Evolutionary conservation across 23 tunicate species (phyloP).

Genomic region (Trididemnum miniatum): DNA sequence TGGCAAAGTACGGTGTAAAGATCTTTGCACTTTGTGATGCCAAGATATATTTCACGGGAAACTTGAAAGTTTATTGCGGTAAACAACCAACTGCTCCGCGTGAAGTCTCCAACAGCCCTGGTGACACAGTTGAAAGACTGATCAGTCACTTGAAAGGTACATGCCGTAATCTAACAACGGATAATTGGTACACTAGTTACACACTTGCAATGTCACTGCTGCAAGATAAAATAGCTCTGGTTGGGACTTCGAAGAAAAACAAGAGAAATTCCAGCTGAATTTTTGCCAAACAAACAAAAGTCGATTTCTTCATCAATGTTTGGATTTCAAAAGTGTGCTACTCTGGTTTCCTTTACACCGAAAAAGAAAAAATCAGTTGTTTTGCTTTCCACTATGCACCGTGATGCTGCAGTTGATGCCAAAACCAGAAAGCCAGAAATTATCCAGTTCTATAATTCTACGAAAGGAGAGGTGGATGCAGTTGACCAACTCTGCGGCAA

Average conservation of each 20-base stretch:
- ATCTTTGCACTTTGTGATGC: slow-evolving; percentile 9
- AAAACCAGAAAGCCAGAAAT: slow-evolving; percentile 7
- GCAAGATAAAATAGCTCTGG: neutral
- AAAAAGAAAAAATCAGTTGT: neutral
- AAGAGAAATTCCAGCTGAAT: slow-evolving; percentile 1
- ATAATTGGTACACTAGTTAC: no score
- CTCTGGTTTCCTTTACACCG: slow-evolving; percentile 10
- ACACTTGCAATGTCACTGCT: no score
- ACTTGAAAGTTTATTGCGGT: slow-evolving; percentile 1
- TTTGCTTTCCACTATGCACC: slow-evolving; percentile 6
- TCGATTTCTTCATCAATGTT: neutral
- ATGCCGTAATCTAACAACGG: no score
- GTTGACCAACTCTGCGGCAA: no score
- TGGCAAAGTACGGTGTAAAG: neutral
- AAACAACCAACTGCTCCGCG: neutral
- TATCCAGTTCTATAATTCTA: no score
- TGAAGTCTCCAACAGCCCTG: neutral
- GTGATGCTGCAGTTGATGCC: neutral
- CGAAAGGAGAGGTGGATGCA: no score
- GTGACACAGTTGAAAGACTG: neutral
- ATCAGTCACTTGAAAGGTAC: slow-evolving; percentile 1
- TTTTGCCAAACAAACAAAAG: slow-evolving; percentile 11
- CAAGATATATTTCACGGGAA: slow-evolving; percentile 1
- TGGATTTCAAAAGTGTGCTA: neutral
- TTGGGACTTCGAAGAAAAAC: neutral